Base-by-base conservation (phyloP, 2,113 vertebrate species). In the Ramphastos sulfuratus region DNA sequence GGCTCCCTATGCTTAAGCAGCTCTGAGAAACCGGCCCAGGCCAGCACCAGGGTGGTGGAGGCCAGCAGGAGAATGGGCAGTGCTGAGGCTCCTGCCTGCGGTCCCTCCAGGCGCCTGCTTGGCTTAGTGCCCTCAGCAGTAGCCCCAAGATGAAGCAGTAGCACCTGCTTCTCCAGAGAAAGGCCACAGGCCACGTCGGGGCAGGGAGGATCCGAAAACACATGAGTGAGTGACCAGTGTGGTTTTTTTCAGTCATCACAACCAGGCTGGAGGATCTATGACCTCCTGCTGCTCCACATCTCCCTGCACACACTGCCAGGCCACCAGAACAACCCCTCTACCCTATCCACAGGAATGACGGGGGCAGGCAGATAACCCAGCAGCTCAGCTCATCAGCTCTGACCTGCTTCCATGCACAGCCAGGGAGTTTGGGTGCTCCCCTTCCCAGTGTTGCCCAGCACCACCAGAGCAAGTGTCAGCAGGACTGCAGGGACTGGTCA, bases 221-320 rank as follows among this genome's bases (percentile, higher is more conserved):
- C 0, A 0, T 5, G 39, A 74, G 37, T 0, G 0, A 74, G 20
- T 0, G 0, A 14, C 31, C 33, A 5, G 46, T 0, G 4, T 0
- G 3, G 19, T 21, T 58, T 75, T 79, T 73, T n/a, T 67, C 4
- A 50, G n/a, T 37, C 10, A 42, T 12, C 25, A 9, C 0, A 2
- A 17, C 8, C 5, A 33, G 63, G 52, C 19, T 0, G 4, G 15
- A 28, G 35, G 64, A 67, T 25, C 44, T 12, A 6, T 2, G 9
- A 35, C 79, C 73, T 83, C n/a, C 61, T 10, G 44, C 9, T 55
- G 63, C 59, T 58, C 73, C 37, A 12, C 25, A 15, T 20, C 65
- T 50, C 0, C 1, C 33, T 25, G 15, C 0, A 0, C 1, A 4
- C 10, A 2, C 17, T 6, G 0, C 24, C 21, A 27, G 24, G 72